Evolutionary conservation across 64 coral and sea anemone species (phyloP), one percentile per base, ranked within the genome.

Genomic region (Anthopleura sola): DNA sequence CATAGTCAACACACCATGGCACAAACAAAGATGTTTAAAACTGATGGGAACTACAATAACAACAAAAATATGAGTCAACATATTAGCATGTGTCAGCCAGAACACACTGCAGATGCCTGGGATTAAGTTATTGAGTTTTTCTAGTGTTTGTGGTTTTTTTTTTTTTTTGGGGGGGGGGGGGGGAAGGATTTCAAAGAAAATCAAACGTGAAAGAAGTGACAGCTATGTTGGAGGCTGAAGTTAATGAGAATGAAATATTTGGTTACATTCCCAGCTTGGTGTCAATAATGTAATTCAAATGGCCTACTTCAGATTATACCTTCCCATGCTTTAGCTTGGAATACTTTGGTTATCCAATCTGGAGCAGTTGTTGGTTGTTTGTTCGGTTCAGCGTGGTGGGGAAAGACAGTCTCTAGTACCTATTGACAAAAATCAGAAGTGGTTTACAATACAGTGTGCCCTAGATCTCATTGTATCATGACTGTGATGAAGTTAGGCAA

Each of bases 1-100:
- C 92, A 98, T 98, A 10, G 92, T 85, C 46, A 98, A 69, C 11
- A 93, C 88, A 49, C 92, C 95, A 79, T 82, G 91, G 36, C 95
- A 98, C 38, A 98, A 81, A 86, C 95, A 94, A 23, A 98, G 75
- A 7, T 94, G 89, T 1, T 89, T 88, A 85, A 91, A 98, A 84
- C 92, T 91, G 38, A 81, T 20, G 13, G 76, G 76, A 83, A 77
- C 95, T 98, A 24, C 36, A 79, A 79, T 15, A 86, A 36, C 11
- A 71, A 71, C 12, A 29, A 31, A 32, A 15, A 62, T 23, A 62
- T 56, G 2, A 56, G 18, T 21, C 21, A 58, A 17, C 5, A 21
- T 20, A 17, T 20, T 58, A 58, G 13, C 5, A 20, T 58, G 46
- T 5, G 46, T 48, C 46, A 48, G 11, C 46, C n/a, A n/a, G n/a